Evolutionary conservation across 2,113 vertebrate species (phyloP), one percentile per base, ranked within the genome.

Genomic region (Anas platyrhynchos): DNA sequence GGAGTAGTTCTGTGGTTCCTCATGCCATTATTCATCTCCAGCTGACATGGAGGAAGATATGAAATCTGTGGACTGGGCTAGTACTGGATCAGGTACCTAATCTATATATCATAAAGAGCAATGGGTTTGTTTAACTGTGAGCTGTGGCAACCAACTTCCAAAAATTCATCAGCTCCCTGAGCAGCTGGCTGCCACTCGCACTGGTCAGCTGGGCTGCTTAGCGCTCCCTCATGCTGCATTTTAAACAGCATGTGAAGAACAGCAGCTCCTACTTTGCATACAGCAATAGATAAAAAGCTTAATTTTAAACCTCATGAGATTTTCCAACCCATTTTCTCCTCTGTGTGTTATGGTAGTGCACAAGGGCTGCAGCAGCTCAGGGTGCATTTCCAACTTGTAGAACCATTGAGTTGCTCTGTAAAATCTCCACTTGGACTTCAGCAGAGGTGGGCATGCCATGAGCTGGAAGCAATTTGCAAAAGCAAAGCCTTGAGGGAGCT

Each of bases 101-200:
- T 74, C 74, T 71, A 65, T 31, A 13, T 73, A 67, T 59, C 75
- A 91, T 86, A 92, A 97, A 88, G 87, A 95, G 61, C 5, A 7
- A 15, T 50, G 41, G 80, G 85, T 94, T 94, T 97, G 63, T 96
- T 97, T 94, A 80, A 80, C 54, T 25, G 8, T 75, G 65, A 97
- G 82, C 89, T 80, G 93, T 84, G 81, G 91, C 89, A 98, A 97
- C 96, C 88, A 43, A 48, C 63, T 81, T 93, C 86, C 65, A 92
- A 76, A 88, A 91, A 91, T 68, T 29, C 29, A 41, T 84, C 76
- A 79, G 81, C 55, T 89, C 86, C 66, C 80, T 32, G 72, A 94
- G 90, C 86, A 96, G 82, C 93, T 96, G 95, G 56, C 59, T 52
- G 5, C 25, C 68, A 61, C 88, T 66, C 17, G 2, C 74, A 77